phyloP scores from a whole-genome alignment of 2,113 vertebrate species.

The Paradoxurus hermaphroditus region DNA sequence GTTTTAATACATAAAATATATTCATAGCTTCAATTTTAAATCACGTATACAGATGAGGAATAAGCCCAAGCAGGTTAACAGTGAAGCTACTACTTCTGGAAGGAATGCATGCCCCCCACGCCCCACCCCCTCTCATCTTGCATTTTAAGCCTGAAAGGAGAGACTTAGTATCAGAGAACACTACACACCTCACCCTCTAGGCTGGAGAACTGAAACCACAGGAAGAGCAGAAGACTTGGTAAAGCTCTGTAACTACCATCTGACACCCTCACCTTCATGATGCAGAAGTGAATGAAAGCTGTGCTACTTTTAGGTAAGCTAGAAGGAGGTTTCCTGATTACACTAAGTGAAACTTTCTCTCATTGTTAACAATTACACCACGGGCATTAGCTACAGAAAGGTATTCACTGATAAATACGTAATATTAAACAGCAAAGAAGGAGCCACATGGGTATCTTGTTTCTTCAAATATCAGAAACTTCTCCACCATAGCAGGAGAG shows the following conservation, averaged over 20 bases:
- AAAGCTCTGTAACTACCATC: background rate
- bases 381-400: conserved; percentile 66
- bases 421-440: conserved; percentile 44
- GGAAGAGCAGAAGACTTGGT: background rate
- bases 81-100: conserved; percentile 38
- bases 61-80: background rate
- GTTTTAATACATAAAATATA: no score
- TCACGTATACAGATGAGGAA: no score
- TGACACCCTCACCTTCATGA: background rate
- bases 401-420: conserved; percentile 67
- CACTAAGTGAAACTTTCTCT: conserved; percentile 51
- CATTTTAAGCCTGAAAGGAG: background rate
- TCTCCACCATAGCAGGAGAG: no score
- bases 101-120: conserved; percentile 37
- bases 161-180: background rate
- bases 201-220: no score
- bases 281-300: background rate
- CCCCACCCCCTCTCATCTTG: background rate
- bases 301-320: background rate
- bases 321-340: conserved; percentile 31
- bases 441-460: background rate
- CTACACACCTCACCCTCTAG: background rate
- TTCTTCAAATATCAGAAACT: background rate
- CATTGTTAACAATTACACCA: conserved; percentile 59
- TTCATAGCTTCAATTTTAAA: no score